Evolutionary conservation across 2,113 vertebrate genomes (phyloP).

Genomic region (Ameiurus melas): DNA sequence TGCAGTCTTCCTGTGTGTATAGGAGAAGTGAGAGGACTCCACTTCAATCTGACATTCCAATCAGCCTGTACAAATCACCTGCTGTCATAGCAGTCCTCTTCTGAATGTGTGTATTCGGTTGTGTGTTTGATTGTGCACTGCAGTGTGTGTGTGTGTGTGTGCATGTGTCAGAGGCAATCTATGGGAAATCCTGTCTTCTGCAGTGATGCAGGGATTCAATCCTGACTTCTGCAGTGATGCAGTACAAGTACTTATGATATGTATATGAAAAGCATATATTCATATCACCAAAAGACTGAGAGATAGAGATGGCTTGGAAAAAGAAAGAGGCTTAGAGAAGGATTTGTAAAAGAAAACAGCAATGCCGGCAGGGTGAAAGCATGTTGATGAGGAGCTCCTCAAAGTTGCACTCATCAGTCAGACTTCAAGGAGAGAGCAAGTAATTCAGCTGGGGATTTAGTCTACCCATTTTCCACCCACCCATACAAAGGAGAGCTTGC

Average conservation of each 20-base stretch:
- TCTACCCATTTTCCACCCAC: constrained; percentile 23
- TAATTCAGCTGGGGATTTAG: constrained; percentile 41
- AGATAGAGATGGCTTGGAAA: constrained; percentile 8
- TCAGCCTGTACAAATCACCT: constrained; percentile 25
- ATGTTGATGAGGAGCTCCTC: constrained; percentile 37
- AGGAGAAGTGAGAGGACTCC: constrained; percentile 9
- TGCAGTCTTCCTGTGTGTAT: constrained; percentile 4
- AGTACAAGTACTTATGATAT: constrained; percentile 18
- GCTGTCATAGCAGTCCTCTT: not conserved
- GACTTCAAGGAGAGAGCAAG: constrained; percentile 5
- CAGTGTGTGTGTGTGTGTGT: constrained; percentile 34
- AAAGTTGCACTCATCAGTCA: constrained; percentile 36
- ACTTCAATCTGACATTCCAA: constrained; percentile 9
- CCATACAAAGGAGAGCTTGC: constrained; percentile 7
- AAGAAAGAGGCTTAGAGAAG: not conserved
- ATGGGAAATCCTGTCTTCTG: constrained; percentile 41
- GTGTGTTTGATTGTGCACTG: constrained; percentile 10
- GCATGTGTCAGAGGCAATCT: constrained; percentile 57
- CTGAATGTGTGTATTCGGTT: not conserved
- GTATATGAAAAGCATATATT: constrained; percentile 34
- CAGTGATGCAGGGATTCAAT: not conserved
- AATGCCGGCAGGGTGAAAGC: constrained; percentile 18
- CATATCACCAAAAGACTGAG: constrained; percentile 9
- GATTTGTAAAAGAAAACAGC: constrained; percentile 11
- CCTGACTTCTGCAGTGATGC: constrained; percentile 12